These are phyloP conservation scores for Indicator indicator DNA, from an alignment of 2,113 vertebrate species.

Conservation along the genomic window DNA sequence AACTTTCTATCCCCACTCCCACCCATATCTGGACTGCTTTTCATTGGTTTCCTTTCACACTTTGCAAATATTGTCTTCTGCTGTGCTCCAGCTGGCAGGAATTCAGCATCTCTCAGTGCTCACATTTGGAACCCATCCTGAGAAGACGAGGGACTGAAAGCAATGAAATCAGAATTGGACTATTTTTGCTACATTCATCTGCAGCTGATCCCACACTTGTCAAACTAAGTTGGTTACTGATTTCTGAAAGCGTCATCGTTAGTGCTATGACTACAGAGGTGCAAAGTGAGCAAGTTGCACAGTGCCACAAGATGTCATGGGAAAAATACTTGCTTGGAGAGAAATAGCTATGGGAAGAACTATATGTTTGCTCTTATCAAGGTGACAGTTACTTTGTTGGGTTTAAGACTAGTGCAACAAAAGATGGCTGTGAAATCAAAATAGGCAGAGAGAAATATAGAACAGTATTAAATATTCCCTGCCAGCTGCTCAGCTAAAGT, in stretches of 20 bases:
- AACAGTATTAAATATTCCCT: not conserved
- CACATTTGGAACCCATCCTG: constrained; percentile 11
- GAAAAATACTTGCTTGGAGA: not conserved
- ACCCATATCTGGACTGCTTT: not conserved
- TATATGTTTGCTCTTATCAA: not conserved
- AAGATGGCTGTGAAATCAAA: not conserved
- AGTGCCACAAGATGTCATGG: not conserved
- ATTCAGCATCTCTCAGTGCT: constrained; percentile 22
- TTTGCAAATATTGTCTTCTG: constrained; percentile 44
- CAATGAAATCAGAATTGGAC: not conserved
- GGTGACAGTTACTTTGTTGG: not conserved
- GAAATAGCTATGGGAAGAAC: not conserved
- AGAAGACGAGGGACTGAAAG: not conserved
- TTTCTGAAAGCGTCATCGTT: not conserved
- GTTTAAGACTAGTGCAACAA: not conserved
- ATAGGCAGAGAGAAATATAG: constrained; percentile 12
- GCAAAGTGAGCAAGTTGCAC: not conserved
- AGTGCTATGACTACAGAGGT: not conserved
- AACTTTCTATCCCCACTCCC: not conserved
- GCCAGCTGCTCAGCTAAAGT: not conserved
- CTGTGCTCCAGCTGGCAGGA: constrained; percentile 28
- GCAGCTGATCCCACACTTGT: constrained; percentile 37
- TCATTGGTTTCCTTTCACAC: constrained; percentile 12
- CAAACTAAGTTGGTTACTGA: not conserved
- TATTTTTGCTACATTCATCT: constrained; percentile 1